Evolutionary conservation across 2,113 vertebrate genomes (phyloP).

Genomic region (Oreochromis niloticus): DNA sequence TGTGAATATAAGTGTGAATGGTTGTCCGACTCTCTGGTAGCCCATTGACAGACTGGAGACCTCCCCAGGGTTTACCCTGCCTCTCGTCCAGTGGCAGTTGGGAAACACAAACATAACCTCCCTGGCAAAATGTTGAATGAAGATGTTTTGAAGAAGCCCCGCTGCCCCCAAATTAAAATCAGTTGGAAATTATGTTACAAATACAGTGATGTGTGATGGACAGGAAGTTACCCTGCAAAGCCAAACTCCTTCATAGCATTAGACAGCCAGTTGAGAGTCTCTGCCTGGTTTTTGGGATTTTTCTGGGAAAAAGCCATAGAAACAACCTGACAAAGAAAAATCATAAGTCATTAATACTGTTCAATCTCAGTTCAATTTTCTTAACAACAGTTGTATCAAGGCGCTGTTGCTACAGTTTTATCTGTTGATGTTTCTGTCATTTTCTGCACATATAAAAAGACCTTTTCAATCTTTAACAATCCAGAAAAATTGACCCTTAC

Average conservation of each 20-base stretch:
- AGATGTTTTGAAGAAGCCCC: neutral
- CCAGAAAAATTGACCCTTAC: slow-evolving; percentile 44
- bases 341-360: neutral
- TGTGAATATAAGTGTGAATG: neutral
- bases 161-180: neutral
- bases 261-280: slow-evolving; percentile 92
- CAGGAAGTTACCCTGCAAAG: slow-evolving; percentile 82
- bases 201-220: neutral
- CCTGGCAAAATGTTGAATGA: neutral
- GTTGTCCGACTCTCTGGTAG: too few relatives aligned
- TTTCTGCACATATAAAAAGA: neutral
- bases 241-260: slow-evolving; percentile 98
- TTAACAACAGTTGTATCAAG: neutral
- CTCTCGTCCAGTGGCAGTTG: neutral
- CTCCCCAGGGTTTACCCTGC: neutral
- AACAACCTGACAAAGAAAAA: slow-evolving; percentile 76
- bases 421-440: neutral
- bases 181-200: neutral
- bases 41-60: too few relatives aligned
- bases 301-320: slow-evolving; percentile 93
- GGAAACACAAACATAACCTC: neutral
- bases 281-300: slow-evolving; percentile 98
- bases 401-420: neutral
- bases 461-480: neutral
- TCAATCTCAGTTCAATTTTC: neutral